These are phyloP conservation scores for Monochamus alternatus DNA, from an alignment of 2,888 invertebrate genomes.

Conservation along the genomic window DNA sequence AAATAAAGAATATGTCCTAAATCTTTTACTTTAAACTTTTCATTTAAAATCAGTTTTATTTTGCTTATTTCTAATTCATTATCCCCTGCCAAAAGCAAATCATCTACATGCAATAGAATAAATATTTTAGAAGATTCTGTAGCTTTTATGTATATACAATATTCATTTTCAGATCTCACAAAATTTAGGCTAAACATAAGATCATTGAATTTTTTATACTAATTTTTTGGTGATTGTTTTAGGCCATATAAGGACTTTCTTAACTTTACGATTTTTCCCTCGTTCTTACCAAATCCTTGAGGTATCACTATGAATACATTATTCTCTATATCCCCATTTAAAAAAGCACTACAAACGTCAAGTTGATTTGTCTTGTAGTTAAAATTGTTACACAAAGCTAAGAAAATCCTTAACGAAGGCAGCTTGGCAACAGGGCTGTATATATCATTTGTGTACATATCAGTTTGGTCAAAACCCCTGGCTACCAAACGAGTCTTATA, in stretches of 20 bases:
- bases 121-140: constrained; percentile 37
- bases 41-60: constrained; percentile 30
- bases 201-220: constrained; percentile 48
- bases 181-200: constrained; percentile 36
- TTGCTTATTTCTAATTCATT: constrained; percentile 6
- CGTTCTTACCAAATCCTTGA: constrained; percentile 32
- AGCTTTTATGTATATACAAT: constrained; percentile 35
- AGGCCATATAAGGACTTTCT: constrained; percentile 51
- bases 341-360: constrained; percentile 46
- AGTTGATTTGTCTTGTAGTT: constrained; percentile 40
- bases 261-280: constrained; percentile 42
- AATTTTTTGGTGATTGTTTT: constrained; percentile 49
- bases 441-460: constrained; percentile 28
- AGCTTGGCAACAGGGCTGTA: constrained; percentile 46
- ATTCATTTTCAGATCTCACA: constrained; percentile 35
- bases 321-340: constrained; percentile 43
- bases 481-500: constrained; percentile 38
- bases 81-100: constrained; percentile 35
- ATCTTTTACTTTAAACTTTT: constrained; percentile 44
- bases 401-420: constrained; percentile 38
- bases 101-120: constrained; percentile 43
- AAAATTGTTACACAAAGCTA: constrained; percentile 39
- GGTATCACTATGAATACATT: constrained; percentile 37
- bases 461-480: constrained; percentile 39
- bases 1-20: constrained; percentile 40